Conservation (phyloP, 2,113 vertebrate species). For the Ramphastos sulfuratus region DNA sequence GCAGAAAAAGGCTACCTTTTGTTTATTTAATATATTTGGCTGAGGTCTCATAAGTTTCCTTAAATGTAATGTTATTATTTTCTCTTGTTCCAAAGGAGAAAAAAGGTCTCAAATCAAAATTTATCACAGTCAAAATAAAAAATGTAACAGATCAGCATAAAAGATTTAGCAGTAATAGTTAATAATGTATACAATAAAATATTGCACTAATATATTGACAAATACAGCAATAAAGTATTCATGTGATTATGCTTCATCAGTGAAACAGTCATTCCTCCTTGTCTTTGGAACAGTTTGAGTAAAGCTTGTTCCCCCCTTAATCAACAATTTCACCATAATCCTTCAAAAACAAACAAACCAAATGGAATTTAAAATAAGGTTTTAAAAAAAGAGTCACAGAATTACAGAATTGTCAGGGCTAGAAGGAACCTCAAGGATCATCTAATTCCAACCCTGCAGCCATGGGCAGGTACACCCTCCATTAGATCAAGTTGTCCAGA, state of each 20-base stretch:
- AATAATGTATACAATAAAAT: constrained; percentile 81
- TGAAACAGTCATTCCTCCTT: constrained; percentile 47
- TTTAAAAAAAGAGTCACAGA: too few relatives aligned
- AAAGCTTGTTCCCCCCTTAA: background rate
- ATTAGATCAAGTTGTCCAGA: too few relatives aligned
- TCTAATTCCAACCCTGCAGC: too few relatives aligned
- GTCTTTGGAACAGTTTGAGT: constrained; percentile 53
- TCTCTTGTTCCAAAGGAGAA: constrained; percentile 54
- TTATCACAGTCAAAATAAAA: constrained; percentile 75
- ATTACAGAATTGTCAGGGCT: too few relatives aligned
- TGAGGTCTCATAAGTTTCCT: constrained; percentile 32
- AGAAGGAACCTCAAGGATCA: too few relatives aligned
- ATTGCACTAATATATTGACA: constrained; percentile 80
- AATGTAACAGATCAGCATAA: constrained; percentile 71
- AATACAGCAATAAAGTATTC: constrained; percentile 79
- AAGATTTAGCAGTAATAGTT: constrained; percentile 76
- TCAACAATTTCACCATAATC: background rate
- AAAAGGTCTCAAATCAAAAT: constrained; percentile 49
- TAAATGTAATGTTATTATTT: constrained; percentile 35
- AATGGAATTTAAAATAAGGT: background rate
- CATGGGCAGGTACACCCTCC: too few relatives aligned
- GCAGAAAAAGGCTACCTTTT: constrained; percentile 8
- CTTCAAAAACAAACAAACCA: background rate
- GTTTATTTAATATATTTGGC: constrained; percentile 20
- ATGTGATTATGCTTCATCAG: constrained; percentile 77